Evolutionary conservation across 2,888 invertebrate genomes (phyloP), one percentile per base, ranked within the genome.

Genomic region (Malacosoma neustria): DNA sequence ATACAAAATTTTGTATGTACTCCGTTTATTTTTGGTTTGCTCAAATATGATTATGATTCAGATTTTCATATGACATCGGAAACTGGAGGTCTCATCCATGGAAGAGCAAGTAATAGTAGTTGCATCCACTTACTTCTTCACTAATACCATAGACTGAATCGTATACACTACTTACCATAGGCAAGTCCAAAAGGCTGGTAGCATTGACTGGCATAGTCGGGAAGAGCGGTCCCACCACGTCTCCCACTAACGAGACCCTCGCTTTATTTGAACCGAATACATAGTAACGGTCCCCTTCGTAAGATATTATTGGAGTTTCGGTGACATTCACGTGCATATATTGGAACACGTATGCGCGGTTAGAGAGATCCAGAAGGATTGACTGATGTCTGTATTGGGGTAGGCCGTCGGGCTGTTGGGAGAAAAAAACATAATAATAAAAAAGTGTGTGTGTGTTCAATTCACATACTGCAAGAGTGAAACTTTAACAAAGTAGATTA

Each of bases 261-360:
- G 95, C 98, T 41, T 85, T 89, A 68, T 97, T 97, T 0, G 97
- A 97, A 0, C 97, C 97, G 69, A 93, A 97, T 35, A 98, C 94
- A 74, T 97, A 99, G 80, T 97, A 94, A 51, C 71, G 92, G 63
- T 84, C 80, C 51, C 79, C 93, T 50, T 96, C 93, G 72, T 97
- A 97, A 0, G 97, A 96, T 49, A 97, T 95, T 40, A 96, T 88
- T 2, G 98, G 96, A 1, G 93, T 93, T 74, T 98, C 97, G 0
- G 97, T 97, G 4, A 98, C 92, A 72, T 97, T 96, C 1, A 98
- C 95, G 76, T 98, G 96, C 91, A 98, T 92, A 72, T 97, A 97
- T 58, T 97, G 97, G 81, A 97, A 93, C 36, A 95, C 92, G 72
- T 94, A 94, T 0, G 96, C 96, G 29, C 95, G 90, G 75, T 93